Conservation (phyloP, 2,888 invertebrate genomes). For the Blastobasis adustella region DNA sequence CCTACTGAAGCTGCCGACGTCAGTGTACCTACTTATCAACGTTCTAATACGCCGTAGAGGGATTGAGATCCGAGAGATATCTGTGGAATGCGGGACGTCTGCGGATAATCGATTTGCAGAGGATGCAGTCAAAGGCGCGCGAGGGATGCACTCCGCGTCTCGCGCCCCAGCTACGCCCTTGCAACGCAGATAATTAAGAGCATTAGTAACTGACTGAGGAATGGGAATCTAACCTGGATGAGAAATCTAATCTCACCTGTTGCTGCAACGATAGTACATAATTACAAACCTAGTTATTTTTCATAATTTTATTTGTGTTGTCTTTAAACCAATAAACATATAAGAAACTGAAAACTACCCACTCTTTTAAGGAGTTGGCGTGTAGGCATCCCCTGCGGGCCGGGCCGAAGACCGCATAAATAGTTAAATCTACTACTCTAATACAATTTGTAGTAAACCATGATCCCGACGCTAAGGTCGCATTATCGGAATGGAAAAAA, state of each 20-base stretch:
- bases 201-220: too few relatives aligned
- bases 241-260: too few relatives aligned
- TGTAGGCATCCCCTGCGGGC: too few relatives aligned
- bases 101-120: conserved; percentile 45
- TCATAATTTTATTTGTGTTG: too few relatives aligned
- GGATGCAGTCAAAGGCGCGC: conserved; percentile 17
- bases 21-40: too few relatives aligned
- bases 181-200: conserved; percentile 17
- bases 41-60: conserved; percentile 9
- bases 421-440: conserved; percentile 72
- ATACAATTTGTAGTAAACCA: conserved; percentile 75
- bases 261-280: neutral
- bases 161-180: conserved; percentile 38
- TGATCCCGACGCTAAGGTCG: conserved; percentile 72
- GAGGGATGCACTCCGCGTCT: conserved; percentile 31
- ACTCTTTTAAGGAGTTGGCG: conserved; percentile 2
- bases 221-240: too few relatives aligned
- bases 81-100: conserved; percentile 45
- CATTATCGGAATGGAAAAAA: conserved; percentile 74
- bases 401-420: conserved; percentile 43
- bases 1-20: too few relatives aligned
- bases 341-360: conserved; percentile 6
- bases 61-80: conserved; percentile 40
- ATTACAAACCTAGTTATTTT: neutral
- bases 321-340: neutral